Conservation (phyloP, 2,797 vertebrate genomes). For the Hydrophis major region DNA sequence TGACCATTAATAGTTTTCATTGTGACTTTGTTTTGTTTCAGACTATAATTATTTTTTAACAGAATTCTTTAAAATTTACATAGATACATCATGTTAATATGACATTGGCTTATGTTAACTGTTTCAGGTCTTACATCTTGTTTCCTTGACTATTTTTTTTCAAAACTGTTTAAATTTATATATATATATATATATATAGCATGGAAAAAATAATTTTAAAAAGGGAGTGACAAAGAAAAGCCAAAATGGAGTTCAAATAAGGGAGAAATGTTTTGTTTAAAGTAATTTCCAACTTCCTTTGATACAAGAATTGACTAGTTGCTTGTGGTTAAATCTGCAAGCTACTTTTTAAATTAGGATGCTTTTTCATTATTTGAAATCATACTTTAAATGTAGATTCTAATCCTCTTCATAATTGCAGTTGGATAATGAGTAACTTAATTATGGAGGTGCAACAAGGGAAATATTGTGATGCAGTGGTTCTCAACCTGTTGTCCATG, state of each 20-base stretch:
- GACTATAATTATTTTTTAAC: neutral
- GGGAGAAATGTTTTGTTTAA: neutral
- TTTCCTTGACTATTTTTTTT: neutral
- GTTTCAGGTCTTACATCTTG: neutral
- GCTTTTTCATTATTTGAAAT: neutral
- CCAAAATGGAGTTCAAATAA: neutral
- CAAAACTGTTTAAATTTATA: neutral
- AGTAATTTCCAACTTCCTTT: neutral
- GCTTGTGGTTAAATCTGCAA: neutral
- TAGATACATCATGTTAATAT: too few relatives aligned
- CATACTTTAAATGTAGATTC: neutral
- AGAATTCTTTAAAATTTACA: neutral
- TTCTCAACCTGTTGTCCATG: neutral
- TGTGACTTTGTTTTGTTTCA: neutral
- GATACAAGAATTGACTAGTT: neutral
- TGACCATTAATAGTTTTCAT: neutral
- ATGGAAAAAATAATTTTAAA: neutral
- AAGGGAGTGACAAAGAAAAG: neutral
- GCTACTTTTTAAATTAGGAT: neutral
- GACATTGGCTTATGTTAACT: neutral
- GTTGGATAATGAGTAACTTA: neutral
- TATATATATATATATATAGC: neutral
- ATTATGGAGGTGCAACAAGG: neutral
- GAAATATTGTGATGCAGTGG: neutral
- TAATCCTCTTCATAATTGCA: neutral